These are phyloP conservation scores for Artemia sinica DNA, from an alignment of 2,888 invertebrate genomes.

Conservation along the genomic window DNA sequence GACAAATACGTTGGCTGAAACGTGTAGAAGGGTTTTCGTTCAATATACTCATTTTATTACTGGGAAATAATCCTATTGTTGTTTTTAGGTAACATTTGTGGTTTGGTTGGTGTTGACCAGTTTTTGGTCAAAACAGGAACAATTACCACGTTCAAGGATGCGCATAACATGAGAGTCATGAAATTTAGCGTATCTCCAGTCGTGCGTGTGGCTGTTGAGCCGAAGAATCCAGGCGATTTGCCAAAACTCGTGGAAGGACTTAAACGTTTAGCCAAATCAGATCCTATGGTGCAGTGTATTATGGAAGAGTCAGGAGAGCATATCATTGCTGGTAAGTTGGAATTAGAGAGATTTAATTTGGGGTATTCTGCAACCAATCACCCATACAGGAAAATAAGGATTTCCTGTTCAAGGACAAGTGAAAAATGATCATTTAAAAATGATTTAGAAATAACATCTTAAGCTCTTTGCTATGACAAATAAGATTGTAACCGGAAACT, in stretches of 20 bases:
- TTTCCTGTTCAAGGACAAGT: too few relatives aligned
- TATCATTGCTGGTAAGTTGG: constrained; percentile 62
- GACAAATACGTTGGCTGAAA: not conserved
- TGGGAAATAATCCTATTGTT: not conserved
- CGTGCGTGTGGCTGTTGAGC: constrained; percentile 97
- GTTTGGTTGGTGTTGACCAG: constrained; percentile 98
- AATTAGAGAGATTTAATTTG: too few relatives aligned
- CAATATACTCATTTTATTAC: not conserved
- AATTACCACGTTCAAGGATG: constrained; percentile 94
- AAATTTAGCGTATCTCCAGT: constrained; percentile 99
- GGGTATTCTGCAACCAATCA: too few relatives aligned
- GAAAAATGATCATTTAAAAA: too few relatives aligned
- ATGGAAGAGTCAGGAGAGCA: constrained; percentile 99
- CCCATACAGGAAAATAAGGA: too few relatives aligned
- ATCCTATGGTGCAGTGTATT: constrained; percentile 99
- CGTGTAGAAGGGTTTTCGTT: not conserved
- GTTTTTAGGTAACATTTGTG: constrained; percentile 77
- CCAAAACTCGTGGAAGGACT: constrained; percentile 79
- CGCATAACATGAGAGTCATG: constrained; percentile 99
- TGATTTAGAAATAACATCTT: too few relatives aligned
- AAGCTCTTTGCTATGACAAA: too few relatives aligned
- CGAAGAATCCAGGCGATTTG: constrained; percentile 95
- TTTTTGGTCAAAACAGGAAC: constrained; percentile 98
- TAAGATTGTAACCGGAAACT: too few relatives aligned
- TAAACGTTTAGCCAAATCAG: constrained; percentile 97